Conservation (phyloP, 2,797 vertebrate genomes). For the Rhodeus uyekii region DNA sequence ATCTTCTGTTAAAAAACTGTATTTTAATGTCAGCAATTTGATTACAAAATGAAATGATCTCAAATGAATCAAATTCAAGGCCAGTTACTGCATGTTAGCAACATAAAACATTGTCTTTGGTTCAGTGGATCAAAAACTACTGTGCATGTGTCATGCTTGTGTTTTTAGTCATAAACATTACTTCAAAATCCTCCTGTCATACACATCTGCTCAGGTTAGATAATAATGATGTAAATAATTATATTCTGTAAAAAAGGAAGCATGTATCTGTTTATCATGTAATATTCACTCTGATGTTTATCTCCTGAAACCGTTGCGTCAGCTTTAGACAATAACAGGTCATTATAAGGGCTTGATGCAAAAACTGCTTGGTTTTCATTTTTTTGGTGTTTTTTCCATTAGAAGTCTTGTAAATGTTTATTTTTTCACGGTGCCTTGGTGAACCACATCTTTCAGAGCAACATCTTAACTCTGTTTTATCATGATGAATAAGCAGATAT, state of each 20-base stretch:
- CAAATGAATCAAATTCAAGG: not conserved
- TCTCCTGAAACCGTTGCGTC: not conserved
- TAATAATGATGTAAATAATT: no score
- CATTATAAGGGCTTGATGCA: not conserved
- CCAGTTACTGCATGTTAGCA: not conserved
- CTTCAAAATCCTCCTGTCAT: not conserved
- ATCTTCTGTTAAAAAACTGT: not conserved
- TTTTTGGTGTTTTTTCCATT: not conserved
- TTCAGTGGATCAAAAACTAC: not conserved
- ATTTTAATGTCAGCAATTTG: not conserved
- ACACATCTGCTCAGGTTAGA: not conserved
- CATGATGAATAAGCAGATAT: not conserved
- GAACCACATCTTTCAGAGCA: not conserved
- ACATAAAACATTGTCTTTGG: no score
- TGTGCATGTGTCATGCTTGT: not conserved
- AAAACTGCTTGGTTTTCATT: not conserved
- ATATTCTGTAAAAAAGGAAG: no score
- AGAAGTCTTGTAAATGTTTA: not conserved
- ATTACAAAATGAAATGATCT: not conserved
- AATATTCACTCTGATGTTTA: not conserved
- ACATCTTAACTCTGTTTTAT: not conserved
- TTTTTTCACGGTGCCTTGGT: not conserved
- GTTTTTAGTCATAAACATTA: not conserved
- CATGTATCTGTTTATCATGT: no score
- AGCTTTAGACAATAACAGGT: not conserved